Conservation (phyloP, 2,888 invertebrate species). For the Lasius platythorax region DNA sequence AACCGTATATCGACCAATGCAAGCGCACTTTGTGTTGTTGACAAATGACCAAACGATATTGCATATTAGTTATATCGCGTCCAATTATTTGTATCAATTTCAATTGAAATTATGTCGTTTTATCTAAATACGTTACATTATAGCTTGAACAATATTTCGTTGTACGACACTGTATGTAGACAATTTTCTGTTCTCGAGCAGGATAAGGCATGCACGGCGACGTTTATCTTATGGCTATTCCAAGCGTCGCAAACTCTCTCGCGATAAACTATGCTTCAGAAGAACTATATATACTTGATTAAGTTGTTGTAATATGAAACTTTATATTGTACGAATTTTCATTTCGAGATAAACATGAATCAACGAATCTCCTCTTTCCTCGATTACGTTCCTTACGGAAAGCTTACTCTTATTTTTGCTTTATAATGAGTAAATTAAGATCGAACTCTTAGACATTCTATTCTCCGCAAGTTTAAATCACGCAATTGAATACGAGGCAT, state of each 20-base stretch:
- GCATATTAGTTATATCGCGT: not conserved
- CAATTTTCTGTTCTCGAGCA: conserved; percentile 40
- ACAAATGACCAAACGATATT: conserved; percentile 10
- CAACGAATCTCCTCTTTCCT: conserved; percentile 7
- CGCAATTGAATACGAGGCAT: conserved; percentile 70
- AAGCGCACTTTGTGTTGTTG: not conserved
- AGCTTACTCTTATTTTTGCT: conserved; percentile 23
- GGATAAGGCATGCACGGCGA: conserved; percentile 48
- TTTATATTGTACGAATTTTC: conserved; percentile 20
- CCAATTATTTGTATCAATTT: conserved; percentile 16
- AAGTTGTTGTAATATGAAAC: conserved; percentile 41
- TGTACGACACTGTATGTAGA: conserved; percentile 15
- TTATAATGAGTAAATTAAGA: conserved; percentile 62
- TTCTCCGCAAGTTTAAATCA: conserved; percentile 73
- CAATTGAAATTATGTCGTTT: conserved; percentile 12
- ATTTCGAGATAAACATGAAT: conserved; percentile 44
- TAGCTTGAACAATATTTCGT: conserved; percentile 42
- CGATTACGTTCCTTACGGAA: not conserved
- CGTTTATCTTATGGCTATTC: conserved; percentile 39
- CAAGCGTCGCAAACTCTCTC: conserved; percentile 38
- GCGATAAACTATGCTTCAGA: conserved; percentile 35
- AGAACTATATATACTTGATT: conserved; percentile 26
- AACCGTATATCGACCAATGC: conserved; percentile 43
- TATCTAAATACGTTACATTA: conserved; percentile 42
- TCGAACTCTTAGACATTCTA: conserved; percentile 75